phyloP scores from a whole-genome alignment of 1,140 invertebrate species.

The Rhagoletis zephyria region DNA sequence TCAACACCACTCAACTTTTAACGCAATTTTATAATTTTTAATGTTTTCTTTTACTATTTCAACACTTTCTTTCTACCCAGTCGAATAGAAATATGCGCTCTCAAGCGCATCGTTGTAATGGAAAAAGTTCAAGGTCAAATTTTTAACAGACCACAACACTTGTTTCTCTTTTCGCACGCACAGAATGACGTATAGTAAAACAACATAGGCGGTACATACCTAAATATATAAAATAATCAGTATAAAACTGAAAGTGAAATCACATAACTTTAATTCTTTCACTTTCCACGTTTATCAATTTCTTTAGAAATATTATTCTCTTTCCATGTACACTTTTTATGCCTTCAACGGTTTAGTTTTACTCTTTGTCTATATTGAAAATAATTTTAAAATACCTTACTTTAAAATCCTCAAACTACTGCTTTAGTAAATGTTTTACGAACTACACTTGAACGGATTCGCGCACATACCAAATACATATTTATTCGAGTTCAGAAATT shows the following conservation, averaged over 20 bases:
- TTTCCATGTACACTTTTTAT: too few species aligned
- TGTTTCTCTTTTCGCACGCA: background rate
- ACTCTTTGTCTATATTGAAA: too few species aligned
- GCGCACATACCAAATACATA: background rate
- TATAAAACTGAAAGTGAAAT: too few species aligned
- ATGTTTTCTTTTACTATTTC: background rate
- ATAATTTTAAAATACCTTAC: too few species aligned
- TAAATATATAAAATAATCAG: too few species aligned
- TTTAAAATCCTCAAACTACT: too few species aligned
- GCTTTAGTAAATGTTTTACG: too few species aligned
- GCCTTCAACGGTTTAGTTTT: too few species aligned
- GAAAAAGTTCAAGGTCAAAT: slow-evolving; percentile 46
- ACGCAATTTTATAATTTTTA: background rate
- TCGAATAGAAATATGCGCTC: background rate
- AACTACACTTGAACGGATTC: background rate
- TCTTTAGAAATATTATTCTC: too few species aligned
- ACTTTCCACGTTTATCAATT: too few species aligned
- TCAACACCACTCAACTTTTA: background rate
- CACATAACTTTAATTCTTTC: too few species aligned
- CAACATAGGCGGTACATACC: background rate
- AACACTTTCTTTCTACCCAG: background rate
- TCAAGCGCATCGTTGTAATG: slow-evolving; percentile 3
- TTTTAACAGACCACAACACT: background rate
- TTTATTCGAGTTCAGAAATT: background rate
- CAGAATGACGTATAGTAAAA: background rate